phyloP scores from a whole-genome alignment of 2,888 invertebrate genomes.

The Peribatodes rhomboidaria region DNA sequence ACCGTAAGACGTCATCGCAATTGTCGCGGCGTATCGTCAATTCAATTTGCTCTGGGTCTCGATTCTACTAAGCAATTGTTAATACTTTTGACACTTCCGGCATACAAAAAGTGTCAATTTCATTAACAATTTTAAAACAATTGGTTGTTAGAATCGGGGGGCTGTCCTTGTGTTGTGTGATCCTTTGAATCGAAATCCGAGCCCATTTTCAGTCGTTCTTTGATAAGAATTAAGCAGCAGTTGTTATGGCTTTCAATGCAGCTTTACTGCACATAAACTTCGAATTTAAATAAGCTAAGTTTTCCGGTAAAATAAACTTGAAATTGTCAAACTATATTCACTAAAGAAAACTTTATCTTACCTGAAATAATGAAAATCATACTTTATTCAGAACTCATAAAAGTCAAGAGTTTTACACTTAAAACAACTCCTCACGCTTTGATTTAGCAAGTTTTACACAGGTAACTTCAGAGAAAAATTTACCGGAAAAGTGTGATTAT shows the following conservation, averaged over 20 bases:
- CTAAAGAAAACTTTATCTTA: constrained; percentile 44
- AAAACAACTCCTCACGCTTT: constrained; percentile 8
- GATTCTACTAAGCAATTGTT: too few species aligned
- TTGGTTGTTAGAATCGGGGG: too few species aligned
- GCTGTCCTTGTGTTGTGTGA: too few species aligned
- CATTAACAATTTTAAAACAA: too few species aligned
- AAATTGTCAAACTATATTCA: constrained; percentile 35
- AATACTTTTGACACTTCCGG: too few species aligned
- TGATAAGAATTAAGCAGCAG: not conserved
- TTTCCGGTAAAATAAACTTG: constrained; percentile 15
- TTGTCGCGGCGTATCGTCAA: too few species aligned
- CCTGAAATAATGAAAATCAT: constrained; percentile 25
- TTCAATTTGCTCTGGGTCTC: too few species aligned
- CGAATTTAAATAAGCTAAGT: constrained; percentile 2
- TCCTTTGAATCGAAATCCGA: not conserved
- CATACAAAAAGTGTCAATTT: too few species aligned
- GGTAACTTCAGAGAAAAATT: not conserved
- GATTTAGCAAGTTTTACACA: too few species aligned
- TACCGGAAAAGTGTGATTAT: not conserved
- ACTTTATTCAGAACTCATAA: constrained; percentile 22
- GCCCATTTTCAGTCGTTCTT: not conserved
- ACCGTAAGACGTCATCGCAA: too few species aligned
- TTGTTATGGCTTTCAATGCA: not conserved
- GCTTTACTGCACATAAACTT: not conserved
- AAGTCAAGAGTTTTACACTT: constrained; percentile 21